Evolutionary conservation across 2,113 vertebrate species (phyloP), one percentile per base, ranked within the genome.

Genomic region (Rhagologus leucostigma): DNA sequence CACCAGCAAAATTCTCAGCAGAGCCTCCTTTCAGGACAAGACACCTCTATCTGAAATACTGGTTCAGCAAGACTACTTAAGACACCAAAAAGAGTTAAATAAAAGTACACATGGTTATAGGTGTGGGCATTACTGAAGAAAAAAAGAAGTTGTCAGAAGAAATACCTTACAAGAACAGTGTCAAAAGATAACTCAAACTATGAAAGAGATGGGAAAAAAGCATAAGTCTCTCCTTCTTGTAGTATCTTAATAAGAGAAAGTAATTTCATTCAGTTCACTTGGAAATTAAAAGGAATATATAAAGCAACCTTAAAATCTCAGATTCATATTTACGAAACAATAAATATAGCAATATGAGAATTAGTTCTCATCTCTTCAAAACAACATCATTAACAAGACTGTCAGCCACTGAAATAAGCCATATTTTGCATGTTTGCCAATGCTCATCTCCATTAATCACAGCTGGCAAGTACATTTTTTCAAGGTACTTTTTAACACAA

Each of bases 1-100:
- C 56, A 62, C 37, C 35, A 69, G 41, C 37, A 92, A 92, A 92
- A 89, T 39, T 89, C 44, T 81, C 93, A 64, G 86, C 6, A 75
- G 68, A 90, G 60, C 22, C n/a, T 95, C 29, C 53, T 63, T 65
- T 75, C n/a, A 52, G 32, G 29, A 60, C 67, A 52, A 62, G 30
- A 68, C 49, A 57, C n/a, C 44, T 57, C 1, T 18, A 37, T 67
- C 75, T 83, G 71, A 85, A 90, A 81, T 41, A 74, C 47, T 59
- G 42, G 50, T 42, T 91, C 81, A 82, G 67, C 37, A 65, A 82
- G 70, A 57, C 56, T 63, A 79, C 13, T 77, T 46, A 35, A 94
- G 60, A 84, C 27, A 52, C 23, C 52, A 29, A 80, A 70, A 76
- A 41, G 32, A 84, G 15, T 24, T 77, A 74, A 85, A 62, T 65